Base-by-base conservation (phyloP, 2,797 vertebrate species). In the Molossus alvarezi region DNA sequence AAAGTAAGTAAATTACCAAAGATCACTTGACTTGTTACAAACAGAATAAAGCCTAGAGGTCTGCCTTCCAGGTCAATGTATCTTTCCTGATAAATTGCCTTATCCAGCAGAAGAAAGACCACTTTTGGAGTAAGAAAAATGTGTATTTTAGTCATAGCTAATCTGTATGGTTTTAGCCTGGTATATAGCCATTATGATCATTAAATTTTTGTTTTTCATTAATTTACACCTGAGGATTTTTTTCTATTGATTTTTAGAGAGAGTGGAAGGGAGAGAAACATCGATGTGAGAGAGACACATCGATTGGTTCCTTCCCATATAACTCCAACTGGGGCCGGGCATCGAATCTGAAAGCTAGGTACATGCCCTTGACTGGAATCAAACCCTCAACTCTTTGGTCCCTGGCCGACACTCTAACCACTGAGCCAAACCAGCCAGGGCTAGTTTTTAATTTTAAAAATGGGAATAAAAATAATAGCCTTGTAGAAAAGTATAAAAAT, bases 361-460 rank as follows among this genome's bases (percentile, higher is more conserved):
- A 45, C 41, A 45, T 45, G 41, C 6, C 41, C 41, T 45, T 45
- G 41, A 45, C 41, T 6, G 6, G 41, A 45, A 45, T 45, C 6
- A 45, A 45, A 45, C 41, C 41, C 41, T 45, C 41, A 45, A 45
- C 41, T 3, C 41, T 45, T 45, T 6, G 41, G 41, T 45, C 41
- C 6, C 41, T 45, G 41, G 41, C 41, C 6, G 41, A 45, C 41
- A 45, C 41, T 45, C 41, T 45, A 45, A 45, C 41, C 41, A 45
- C 41, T 45, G 41, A 45, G 41, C 41, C 3, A 45, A 45, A 45
- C 41, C 41, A 45, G 41, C 41, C 6, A 45, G 41, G 41, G 41
- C 41, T 45, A 45, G 41, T 51, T 77, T 82, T 89, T 58, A 75
- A 62, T 64, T 90, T 29, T 17, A 88, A 88, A 90, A 72, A 51